Evolutionary conservation across 2,113 vertebrate genomes (phyloP), one percentile per base, ranked within the genome.

Genomic region (Galeopterus variegatus): DNA sequence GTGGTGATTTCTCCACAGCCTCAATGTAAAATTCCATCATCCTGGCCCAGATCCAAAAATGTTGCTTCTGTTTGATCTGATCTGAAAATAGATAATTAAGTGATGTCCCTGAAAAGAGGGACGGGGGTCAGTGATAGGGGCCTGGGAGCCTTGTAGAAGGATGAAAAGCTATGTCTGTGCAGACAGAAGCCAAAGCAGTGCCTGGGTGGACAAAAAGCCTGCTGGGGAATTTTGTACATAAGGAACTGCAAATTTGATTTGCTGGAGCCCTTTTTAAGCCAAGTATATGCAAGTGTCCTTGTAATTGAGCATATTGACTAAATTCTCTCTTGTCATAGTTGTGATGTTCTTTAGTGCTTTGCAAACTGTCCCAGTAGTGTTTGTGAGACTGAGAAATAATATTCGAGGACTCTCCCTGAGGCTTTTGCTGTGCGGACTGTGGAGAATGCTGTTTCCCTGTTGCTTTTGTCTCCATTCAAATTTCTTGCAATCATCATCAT

Each of bases 61-160:
- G 67, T 45, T 6, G 73, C 18, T 70, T 85, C 73, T 56, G 24
- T 79, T 58, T 19, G 48, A 3, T 79, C 67, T 86, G 18, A 86
- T 84, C 26, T 33, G 83, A 91, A 88, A 75, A 21, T 26, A 56
- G 56, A 50, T 70, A 23, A 91, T 70, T 48, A 90, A 94, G 56
- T 88, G 92, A 45, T 33, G 13, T 6, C 17, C 4, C 36, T 23
- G 41, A 15, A 64, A 76, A 54, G 64, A 79, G 88, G 62, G 64
- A 1, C 24, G 15, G 17, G 86, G 77, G 56, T 12, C 50, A 3
- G 54, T 41, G 93, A 41, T 14, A 64, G 41, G 10, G 82, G 45
- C 70, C 54, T 26, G 5, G n/a, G 36, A 41, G n/a, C 64, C 45
- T 52, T 52, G 58, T 56, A 19, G 8, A 18, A 23, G 3, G 26